Percentiles rank a stretch among this genome's conserved stretches.
Conservation (phyloP, 2,888 invertebrate genomes). For the Microctonus aethiopoides region DNA sequence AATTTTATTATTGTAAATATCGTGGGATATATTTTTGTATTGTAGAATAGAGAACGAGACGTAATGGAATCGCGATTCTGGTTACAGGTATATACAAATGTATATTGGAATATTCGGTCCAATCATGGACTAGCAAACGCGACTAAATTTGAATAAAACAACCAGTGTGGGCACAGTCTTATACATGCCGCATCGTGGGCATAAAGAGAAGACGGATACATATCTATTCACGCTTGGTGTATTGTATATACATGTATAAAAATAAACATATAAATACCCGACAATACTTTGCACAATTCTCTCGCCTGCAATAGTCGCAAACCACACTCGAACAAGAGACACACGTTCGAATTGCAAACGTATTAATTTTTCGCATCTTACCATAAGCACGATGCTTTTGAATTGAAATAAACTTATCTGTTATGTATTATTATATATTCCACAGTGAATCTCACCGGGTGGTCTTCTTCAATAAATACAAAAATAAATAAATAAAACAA, state of each 20-base stretch:
- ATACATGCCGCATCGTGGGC: slow-evolving; percentile 53
- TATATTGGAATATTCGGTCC: slow-evolving; percentile 59
- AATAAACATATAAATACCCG: not conserved
- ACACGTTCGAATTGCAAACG: slow-evolving; percentile 41
- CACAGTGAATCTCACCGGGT: slow-evolving; percentile 26
- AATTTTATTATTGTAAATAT: not conserved
- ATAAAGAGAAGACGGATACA: slow-evolving; percentile 61
- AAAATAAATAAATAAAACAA: not conserved
- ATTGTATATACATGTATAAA: slow-evolving; percentile 32
- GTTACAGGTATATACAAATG: slow-evolving; percentile 30
- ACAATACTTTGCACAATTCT: slow-evolving; percentile 23
- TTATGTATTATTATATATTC: not conserved
- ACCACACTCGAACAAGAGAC: slow-evolving; percentile 26
- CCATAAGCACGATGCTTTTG: slow-evolving; percentile 42
- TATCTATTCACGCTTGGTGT: slow-evolving; percentile 50
- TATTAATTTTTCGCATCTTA: slow-evolving; percentile 44
- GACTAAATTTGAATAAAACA: slow-evolving; percentile 65
- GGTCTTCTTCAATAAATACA: slow-evolving; percentile 30
- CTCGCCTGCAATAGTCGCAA: slow-evolving; percentile 26
- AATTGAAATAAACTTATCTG: slow-evolving; percentile 21
- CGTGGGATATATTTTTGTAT: slow-evolving; percentile 29
- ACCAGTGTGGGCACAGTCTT: slow-evolving; percentile 48
- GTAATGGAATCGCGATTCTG: slow-evolving; percentile 45
- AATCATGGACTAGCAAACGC: slow-evolving; percentile 60
- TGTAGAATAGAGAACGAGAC: not conserved